phyloP scores from a whole-genome alignment of 2,888 invertebrate species.

The Arrhopalites spinosus region DNA sequence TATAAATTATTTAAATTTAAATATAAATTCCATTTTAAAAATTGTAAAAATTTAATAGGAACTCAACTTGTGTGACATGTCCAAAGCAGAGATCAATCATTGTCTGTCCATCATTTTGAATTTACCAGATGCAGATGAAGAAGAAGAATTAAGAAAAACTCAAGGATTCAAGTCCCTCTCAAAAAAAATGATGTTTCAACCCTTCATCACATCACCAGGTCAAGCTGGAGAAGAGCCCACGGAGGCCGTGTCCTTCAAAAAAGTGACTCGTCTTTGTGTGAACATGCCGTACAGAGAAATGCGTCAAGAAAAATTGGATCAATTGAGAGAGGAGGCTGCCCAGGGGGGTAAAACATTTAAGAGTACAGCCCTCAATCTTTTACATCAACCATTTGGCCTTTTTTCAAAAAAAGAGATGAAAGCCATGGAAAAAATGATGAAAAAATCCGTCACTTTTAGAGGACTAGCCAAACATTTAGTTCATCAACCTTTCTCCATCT shows the following conservation, averaged over 20 bases:
- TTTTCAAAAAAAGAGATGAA: background rate
- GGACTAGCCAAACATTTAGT: background rate
- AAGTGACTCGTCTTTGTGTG: background rate
- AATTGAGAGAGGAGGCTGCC: background rate
- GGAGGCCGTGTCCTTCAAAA: background rate
- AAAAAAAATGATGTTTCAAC: background rate
- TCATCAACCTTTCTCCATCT: background rate
- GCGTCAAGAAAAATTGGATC: background rate
- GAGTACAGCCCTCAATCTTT: background rate
- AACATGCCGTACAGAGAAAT: background rate
- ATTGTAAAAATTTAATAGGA: background rate
- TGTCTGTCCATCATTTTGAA: constrained; percentile 15
- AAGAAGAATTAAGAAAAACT: background rate
- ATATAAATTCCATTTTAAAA: background rate
- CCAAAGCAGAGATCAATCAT: constrained; percentile 24
- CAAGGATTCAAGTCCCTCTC: constrained; percentile 8
- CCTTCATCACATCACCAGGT: background rate
- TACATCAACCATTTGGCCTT: background rate
- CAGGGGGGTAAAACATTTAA: background rate
- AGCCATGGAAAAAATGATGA: background rate
- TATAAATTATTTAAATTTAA: background rate
- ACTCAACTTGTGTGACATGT: constrained; percentile 20
- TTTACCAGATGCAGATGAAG: constrained; percentile 17
- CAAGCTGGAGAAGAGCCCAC: background rate
- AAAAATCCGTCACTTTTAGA: background rate